Base-by-base conservation (phyloP, 2,888 invertebrate genomes). In the Athalia cordata region DNA sequence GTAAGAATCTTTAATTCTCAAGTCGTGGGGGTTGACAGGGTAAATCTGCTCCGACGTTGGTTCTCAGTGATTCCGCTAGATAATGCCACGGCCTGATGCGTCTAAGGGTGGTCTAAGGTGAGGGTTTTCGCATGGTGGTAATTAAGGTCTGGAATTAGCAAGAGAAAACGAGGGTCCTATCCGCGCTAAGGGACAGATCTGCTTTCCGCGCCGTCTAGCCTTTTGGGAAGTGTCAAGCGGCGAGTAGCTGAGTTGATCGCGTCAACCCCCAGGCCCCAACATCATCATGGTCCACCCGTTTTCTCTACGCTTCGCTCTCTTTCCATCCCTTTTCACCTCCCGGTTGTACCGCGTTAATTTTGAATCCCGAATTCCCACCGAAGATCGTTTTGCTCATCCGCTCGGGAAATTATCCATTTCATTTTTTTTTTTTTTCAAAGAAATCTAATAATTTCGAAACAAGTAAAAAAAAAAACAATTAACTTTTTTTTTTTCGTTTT, bases 141-240 rank as follows among this genome's bases (percentile, higher is more conserved):
- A 77, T 77, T 77, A 77, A 77, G 77, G 77, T 61, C 77, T 62
- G 77, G 61, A 77, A 77, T 77, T 77, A 77, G 77, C 77, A 61
- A 70, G 77, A 77, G 77, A 77, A 77, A 77, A 77, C 70, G 59
- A 67, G 77, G 77, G 67, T 77, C 77, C 77, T 77, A 77, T 77
- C 77, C 66, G 65, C 67, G 65, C 66, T 67, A 67, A 77, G 77
- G 77, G 77, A 77, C 66, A 66, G 66, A 77, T 77, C 67, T 66
- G 68, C 68, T 68, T 68, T 68, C 68, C 68, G 68, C 68, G 68
- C 68, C 68, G 68, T 68, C 68, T 68, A 68, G 68, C 68, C 52
- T 68, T 55, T 55, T 68, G 52, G 52, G 43, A 68, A 68, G 68
- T 68, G 68, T 68, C 68, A 68, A 68, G 68, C 68, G 9, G 49